phyloP scores from a whole-genome alignment of 2,888 invertebrate species.

The Elgonia sp. region DNA sequence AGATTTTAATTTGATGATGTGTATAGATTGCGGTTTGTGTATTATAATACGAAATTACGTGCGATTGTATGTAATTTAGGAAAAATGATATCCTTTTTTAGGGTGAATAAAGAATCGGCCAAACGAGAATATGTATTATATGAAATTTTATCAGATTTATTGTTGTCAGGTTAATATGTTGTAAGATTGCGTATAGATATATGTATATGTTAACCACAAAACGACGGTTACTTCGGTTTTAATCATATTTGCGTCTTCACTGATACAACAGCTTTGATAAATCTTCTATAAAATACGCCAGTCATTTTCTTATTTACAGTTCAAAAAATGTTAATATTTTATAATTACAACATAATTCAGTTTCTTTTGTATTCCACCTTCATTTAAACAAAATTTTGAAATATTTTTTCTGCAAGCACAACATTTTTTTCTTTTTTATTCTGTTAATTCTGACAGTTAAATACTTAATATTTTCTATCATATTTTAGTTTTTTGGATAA shows the following conservation, averaged over 20 bases:
- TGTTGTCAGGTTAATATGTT: conserved; percentile 4
- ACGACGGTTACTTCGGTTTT: conserved; percentile 8
- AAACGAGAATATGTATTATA: neutral
- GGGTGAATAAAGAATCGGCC: conserved; percentile 13
- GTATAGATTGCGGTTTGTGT: conserved; percentile 29
- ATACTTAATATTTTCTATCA: no score
- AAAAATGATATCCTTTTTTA: conserved; percentile 29
- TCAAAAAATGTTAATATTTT: no score
- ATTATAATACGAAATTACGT: conserved; percentile 30
- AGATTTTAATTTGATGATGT: conserved; percentile 27
- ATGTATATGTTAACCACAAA: neutral
- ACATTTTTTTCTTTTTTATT: no score
- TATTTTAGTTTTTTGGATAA: no score
- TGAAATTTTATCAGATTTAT: conserved; percentile 25
- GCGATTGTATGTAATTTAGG: conserved; percentile 23
- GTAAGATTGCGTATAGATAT: neutral
- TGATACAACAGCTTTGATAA: neutral
- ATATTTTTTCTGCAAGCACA: no score
- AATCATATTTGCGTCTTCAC: neutral
- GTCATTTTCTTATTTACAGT: no score
- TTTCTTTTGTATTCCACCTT: no score
- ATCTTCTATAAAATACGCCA: neutral
- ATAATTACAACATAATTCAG: no score
- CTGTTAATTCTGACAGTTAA: no score
- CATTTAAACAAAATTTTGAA: no score